Evolutionary conservation across 1,140 invertebrate species (phyloP).

Genomic region (Drosophila tsacasi): DNA sequence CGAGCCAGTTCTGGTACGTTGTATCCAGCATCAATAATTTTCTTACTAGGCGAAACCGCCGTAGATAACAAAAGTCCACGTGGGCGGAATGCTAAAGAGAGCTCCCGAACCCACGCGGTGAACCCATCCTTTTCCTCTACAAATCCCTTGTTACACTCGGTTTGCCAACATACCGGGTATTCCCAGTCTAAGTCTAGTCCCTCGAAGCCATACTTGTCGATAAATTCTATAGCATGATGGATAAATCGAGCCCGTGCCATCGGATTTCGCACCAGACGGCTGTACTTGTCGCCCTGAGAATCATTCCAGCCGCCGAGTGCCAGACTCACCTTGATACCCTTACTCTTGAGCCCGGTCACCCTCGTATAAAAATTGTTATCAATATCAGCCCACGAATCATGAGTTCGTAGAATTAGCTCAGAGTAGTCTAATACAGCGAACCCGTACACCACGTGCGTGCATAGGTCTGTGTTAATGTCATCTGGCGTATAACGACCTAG

Average conservation of each 20-base stretch:
- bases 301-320: slow-evolving; percentile 97
- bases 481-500: slow-evolving; percentile 93
- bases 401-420: slow-evolving; percentile 91
- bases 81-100: slow-evolving; percentile 90
- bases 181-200: slow-evolving; percentile 96
- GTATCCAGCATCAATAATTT: slow-evolving; percentile 94
- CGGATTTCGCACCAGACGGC: slow-evolving; percentile 91
- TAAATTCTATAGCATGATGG: slow-evolving; percentile 90
- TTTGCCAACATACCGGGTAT: slow-evolving; percentile 90
- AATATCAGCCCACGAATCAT: slow-evolving; percentile 95
- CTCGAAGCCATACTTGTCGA: slow-evolving; percentile 94
- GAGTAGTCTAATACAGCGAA: slow-evolving; percentile 94
- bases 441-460: slow-evolving; percentile 96
- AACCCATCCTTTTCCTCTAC: slow-evolving; percentile 93
- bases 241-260: slow-evolving; percentile 90
- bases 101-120: slow-evolving; percentile 89
- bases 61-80: slow-evolving; percentile 91
- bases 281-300: slow-evolving; percentile 94
- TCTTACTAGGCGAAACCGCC: slow-evolving; percentile 95
- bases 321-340: slow-evolving; percentile 93
- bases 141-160: slow-evolving; percentile 93
- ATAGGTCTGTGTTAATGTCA: slow-evolving; percentile 93
- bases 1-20: slow-evolving; percentile 90
- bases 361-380: slow-evolving; percentile 95
- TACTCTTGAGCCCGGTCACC: slow-evolving; percentile 91